A percentile compares a stretch with the other conserved stretches of the same genome.
Conservation (phyloP, 2,113 vertebrate species). For the Erythrolamprus reginae region DNA sequence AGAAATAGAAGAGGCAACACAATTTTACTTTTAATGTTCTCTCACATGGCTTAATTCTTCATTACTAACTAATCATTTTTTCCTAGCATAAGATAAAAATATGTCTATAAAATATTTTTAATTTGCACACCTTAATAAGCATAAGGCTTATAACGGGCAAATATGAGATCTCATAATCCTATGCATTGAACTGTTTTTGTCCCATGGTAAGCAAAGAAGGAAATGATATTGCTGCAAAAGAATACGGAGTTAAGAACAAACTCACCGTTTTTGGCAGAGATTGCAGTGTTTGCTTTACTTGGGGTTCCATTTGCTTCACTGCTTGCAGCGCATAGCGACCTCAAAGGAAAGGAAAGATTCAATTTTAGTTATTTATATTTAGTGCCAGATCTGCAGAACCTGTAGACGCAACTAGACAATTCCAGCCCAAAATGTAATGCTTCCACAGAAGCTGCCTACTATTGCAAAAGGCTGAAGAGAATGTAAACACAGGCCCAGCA, state of each 20-base stretch:
- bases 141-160: not conserved
- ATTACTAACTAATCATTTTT: not conserved
- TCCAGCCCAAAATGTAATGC: not conserved
- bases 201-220: not conserved
- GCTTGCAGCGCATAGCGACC: slow-evolving; percentile 88
- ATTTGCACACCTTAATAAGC: not conserved
- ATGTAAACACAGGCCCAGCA: not conserved
- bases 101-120: not conserved
- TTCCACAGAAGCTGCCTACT: slow-evolving; percentile 1
- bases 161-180: not conserved
- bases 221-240: not conserved
- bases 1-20: not conserved
- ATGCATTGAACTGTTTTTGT: not conserved
- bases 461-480: not conserved
- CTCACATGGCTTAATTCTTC: not conserved
- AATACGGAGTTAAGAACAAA: not conserved
- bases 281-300: slow-evolving; percentile 87
- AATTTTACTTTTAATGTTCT: not conserved
- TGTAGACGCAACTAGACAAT: not conserved
- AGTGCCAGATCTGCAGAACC: not conserved
- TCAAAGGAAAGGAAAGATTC: slow-evolving; percentile 54
- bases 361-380: not conserved
- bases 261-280: slow-evolving; percentile 85
- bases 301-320: slow-evolving; percentile 90
- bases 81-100: not conserved